phyloP scores from a whole-genome alignment of 2,888 invertebrate species.

The Sympetrum striolatum region DNA sequence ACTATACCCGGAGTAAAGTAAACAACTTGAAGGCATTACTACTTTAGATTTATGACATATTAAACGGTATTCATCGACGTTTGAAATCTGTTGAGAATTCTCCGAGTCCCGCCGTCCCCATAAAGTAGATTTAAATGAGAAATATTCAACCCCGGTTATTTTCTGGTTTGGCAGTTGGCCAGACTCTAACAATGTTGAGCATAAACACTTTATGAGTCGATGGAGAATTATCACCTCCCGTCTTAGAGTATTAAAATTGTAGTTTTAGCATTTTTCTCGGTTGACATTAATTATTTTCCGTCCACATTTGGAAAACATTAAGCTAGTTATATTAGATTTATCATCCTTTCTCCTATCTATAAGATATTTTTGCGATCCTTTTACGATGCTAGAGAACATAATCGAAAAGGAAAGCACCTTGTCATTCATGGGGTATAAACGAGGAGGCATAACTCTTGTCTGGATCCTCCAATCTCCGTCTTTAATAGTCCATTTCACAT shows the following conservation, averaged over 20 bases:
- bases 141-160: background rate
- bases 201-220: background rate
- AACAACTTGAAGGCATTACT: no score
- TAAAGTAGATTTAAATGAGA: background rate
- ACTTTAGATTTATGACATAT: background rate
- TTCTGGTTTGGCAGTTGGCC: background rate
- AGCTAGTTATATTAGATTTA: background rate
- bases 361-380: background rate
- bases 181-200: background rate
- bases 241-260: background rate
- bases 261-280: background rate
- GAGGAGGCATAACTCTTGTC: background rate
- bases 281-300: background rate
- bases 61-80: background rate
- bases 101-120: background rate
- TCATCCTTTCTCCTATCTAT: background rate
- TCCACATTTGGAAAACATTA: background rate
- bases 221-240: background rate
- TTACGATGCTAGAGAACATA: background rate
- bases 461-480: background rate
- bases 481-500: background rate
- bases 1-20: no score
- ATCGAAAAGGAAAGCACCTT: background rate
- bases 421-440: background rate
- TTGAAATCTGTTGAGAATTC: background rate